A percentile compares a stretch with the other conserved stretches of the same genome.
phyloP scores from a whole-genome alignment of 2,888 invertebrate genomes.

The Netelia melanura region DNA sequence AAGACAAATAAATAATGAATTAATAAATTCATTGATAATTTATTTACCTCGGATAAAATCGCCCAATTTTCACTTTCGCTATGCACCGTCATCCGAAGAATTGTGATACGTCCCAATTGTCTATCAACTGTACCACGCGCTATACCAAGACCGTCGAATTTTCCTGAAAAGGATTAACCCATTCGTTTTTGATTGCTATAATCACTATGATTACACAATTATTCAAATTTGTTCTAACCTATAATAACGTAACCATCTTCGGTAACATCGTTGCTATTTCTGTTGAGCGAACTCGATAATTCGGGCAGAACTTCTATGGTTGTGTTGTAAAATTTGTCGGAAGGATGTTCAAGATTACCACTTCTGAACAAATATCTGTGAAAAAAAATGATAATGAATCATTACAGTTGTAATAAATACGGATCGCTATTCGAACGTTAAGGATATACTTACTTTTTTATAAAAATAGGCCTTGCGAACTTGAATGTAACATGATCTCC shows the following conservation, averaged over 20 bases:
- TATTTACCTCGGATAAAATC: conserved; percentile 94
- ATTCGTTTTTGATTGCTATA: no score
- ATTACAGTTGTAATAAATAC: conserved; percentile 40
- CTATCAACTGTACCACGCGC: conserved; percentile 90
- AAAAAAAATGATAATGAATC: conserved; percentile 49
- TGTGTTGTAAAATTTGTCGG: conserved; percentile 95
- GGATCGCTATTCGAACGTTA: neutral
- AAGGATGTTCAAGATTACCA: conserved; percentile 95
- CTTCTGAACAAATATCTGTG: conserved; percentile 93
- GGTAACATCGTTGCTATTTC: conserved; percentile 87
- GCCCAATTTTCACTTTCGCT: conserved; percentile 95
- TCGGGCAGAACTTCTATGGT: conserved; percentile 92
- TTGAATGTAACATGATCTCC: conserved; percentile 93
- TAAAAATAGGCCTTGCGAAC: conserved; percentile 90
- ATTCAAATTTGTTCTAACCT: conserved; percentile 86
- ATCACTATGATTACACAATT: neutral
- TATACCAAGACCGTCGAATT: conserved; percentile 93
- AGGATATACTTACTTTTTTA: conserved; percentile 87
- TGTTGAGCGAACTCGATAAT: conserved; percentile 84
- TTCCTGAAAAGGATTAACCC: conserved; percentile 83
- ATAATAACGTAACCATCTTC: conserved; percentile 90
- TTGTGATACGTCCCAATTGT: conserved; percentile 89
- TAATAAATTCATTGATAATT: conserved; percentile 8
- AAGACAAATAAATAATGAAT: conserved; percentile 50
- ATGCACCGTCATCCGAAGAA: conserved; percentile 92